These are phyloP conservation scores for Thaumatotibia leucotreta DNA, from an alignment of 1,140 invertebrate species.

Conservation along the genomic window DNA sequence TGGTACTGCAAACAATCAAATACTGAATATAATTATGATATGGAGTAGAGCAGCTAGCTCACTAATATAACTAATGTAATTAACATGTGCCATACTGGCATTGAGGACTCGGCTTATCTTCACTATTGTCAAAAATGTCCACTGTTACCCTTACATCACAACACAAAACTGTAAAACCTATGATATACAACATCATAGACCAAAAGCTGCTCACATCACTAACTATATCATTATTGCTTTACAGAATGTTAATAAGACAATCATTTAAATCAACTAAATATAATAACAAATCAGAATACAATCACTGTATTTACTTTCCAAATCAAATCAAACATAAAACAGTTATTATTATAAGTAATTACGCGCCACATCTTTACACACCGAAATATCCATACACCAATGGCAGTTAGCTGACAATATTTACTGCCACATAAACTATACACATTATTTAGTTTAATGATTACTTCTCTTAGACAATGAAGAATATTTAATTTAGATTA, in stretches of 20 bases:
- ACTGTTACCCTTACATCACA: slow-evolving; percentile 2
- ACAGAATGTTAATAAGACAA: not conserved
- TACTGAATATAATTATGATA: slow-evolving; percentile 49
- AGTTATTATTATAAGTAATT: not conserved
- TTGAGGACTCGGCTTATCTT: not conserved
- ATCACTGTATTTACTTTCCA: not conserved
- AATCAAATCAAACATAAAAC: not conserved
- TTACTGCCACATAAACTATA: not conserved
- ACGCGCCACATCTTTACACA: not conserved
- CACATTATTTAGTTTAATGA: not conserved
- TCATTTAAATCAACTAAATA: not conserved
- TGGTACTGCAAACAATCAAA: slow-evolving; percentile 53
- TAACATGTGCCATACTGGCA: not conserved
- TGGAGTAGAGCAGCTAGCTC: slow-evolving; percentile 47
- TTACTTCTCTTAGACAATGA: not conserved
- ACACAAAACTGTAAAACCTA: not conserved
- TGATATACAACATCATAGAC: not conserved
- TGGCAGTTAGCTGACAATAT: not conserved
- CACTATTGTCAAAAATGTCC: not conserved
- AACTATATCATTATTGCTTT: not conserved
- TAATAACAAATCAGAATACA: not conserved
- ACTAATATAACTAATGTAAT: slow-evolving; percentile 33
- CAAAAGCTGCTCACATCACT: slow-evolving; percentile 3
- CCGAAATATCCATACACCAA: not conserved
- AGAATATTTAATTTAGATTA: not conserved